phyloP scores from a whole-genome alignment of 2,888 invertebrate genomes.

The Pachliopta kotzebuea region DNA sequence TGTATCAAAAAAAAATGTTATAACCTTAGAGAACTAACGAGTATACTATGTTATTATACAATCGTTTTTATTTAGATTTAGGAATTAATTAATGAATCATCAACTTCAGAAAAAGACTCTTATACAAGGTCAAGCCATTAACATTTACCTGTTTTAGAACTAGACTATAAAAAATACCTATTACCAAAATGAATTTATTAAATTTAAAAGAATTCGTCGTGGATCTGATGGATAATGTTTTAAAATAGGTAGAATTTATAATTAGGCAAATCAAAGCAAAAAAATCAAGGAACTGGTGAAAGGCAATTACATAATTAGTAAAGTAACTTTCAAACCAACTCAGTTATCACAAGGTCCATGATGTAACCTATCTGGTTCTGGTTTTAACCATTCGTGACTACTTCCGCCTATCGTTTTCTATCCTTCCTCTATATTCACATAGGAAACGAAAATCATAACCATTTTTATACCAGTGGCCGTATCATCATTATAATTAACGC shows the following conservation, averaged over 20 bases:
- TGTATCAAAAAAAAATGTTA: neutral
- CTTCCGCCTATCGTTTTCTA: neutral
- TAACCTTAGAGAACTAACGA: neutral
- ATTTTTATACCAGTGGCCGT: too few species aligned
- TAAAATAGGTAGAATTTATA: neutral
- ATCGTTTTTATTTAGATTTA: neutral
- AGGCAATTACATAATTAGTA: slow-evolving; percentile 16
- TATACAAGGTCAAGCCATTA: neutral
- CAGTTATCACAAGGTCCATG: slow-evolving; percentile 6
- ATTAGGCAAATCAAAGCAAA: neutral
- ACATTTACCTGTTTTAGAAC: neutral
- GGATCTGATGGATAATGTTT: neutral
- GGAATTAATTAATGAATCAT: neutral
- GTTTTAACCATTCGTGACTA: slow-evolving; percentile 4
- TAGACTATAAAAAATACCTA: neutral
- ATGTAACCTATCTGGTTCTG: neutral
- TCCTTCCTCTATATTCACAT: neutral
- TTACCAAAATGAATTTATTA: too few species aligned
- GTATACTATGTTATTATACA: neutral
- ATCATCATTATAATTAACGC: too few species aligned
- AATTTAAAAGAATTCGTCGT: too few species aligned
- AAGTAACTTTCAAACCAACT: slow-evolving; percentile 5
- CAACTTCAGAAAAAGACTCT: neutral
- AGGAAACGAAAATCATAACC: too few species aligned
- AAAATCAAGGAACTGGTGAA: slow-evolving; percentile 3